Base-by-base conservation (phyloP, 2,113 vertebrate genomes). In the Mobula hypostoma region DNA sequence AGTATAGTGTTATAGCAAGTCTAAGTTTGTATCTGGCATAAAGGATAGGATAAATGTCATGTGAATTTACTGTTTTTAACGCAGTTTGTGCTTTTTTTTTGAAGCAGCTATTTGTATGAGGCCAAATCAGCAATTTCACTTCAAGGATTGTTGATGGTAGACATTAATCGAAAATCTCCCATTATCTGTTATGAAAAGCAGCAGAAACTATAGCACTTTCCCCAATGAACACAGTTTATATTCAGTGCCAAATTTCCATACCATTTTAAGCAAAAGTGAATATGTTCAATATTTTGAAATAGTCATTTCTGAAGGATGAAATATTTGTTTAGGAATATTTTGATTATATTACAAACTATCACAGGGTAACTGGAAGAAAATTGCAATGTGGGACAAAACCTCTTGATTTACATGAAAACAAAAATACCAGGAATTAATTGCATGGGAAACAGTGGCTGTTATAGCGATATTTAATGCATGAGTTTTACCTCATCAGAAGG, bases 1-100 rank as follows among this genome's bases (percentile, higher is more conserved):
- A 96, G 96, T 96, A 92, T 40, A 21, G 66, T 40, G 66, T 92
- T 92, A 21, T 5, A 40, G 27, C 83, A 63, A 88, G 58, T 63
- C 36, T 88, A 24, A 8, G 56, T 91, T 70, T 15, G n/a, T 68
- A 70, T 91, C 19, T 92, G n/a, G 63, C 15, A 21, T 1, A 87
- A 63, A 87, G 27, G 80, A 63, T 15, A 58, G 27, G 85, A 29
- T n/a, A 40, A 9, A 63, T 27, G 56, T 56, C 48, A n/a, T n/a
- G 7, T 27, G 9, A 87, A 11, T 29, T 87, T 87, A 29, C 3
- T 87, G 61, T 11, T 61, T 87, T 63, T 14, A n/a, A 63, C 61
- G 27, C 56, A 15, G 1, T 87, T 87, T 48, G 48, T 48, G 3
- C 36, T 48, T 70, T 24, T 19, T 82, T 56, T 0, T 87, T 87